These are phyloP conservation scores for Drosophila takahashii DNA, from an alignment of 1,140 invertebrate genomes.

Conservation along the genomic window DNA sequence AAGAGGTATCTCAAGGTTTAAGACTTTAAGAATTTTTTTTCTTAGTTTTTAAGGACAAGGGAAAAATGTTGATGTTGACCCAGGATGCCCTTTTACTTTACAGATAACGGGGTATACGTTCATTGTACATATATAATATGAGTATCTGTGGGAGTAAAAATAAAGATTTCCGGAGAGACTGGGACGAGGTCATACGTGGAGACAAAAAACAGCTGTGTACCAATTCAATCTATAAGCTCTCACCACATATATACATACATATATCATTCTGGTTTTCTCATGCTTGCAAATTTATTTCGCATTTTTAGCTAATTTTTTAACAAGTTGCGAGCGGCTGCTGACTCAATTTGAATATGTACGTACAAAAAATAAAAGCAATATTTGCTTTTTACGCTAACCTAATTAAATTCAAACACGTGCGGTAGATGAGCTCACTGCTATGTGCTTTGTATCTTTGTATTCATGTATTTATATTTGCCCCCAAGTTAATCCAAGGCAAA, in stretches of 20 bases:
- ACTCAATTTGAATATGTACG: constrained; percentile 25
- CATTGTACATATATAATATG: background rate
- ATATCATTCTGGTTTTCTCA: background rate
- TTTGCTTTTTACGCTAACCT: constrained; percentile 48
- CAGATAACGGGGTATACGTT: background rate
- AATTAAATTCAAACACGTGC: constrained; percentile 71
- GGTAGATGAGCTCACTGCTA: constrained; percentile 8
- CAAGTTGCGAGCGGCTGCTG: constrained; percentile 29
- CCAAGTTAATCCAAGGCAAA: constrained; percentile 31
- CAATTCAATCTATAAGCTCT: constrained; percentile 36
- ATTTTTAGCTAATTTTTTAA: constrained; percentile 43
- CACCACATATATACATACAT: constrained; percentile 1
- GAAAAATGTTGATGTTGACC: too few relatives aligned
- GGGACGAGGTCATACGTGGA: constrained; percentile 52
- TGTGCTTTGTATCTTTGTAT: constrained; percentile 2
- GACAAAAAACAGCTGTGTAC: constrained; percentile 61
- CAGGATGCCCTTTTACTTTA: background rate
- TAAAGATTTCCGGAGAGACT: constrained; percentile 33
- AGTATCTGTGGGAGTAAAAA: background rate
- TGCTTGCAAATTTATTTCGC: constrained; percentile 44
- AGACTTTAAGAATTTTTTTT: too few relatives aligned
- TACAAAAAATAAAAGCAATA: constrained; percentile 18
- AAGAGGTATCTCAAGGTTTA: too few relatives aligned
- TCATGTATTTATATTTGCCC: constrained; percentile 12
- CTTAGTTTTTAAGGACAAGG: too few relatives aligned